Conservation (phyloP, 92 coral and sea anemone species). For the Desmophyllum pertusum region DNA sequence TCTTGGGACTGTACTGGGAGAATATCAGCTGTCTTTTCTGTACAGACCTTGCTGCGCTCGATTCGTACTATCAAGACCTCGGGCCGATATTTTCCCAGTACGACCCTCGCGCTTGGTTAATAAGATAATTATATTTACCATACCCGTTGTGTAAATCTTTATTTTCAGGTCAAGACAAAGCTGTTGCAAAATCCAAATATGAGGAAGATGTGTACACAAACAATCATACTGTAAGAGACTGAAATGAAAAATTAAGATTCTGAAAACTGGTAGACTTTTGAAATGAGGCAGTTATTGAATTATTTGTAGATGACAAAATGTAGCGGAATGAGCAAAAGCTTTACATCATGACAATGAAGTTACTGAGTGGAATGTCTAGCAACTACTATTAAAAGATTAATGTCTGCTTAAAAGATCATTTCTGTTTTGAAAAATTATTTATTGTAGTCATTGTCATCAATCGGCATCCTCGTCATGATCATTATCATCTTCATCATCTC, state of each 20-base stretch:
- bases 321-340: too few relatives aligned
- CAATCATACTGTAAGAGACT: slow-evolving; percentile 85
- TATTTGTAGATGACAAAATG: not conserved
- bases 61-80: too few relatives aligned
- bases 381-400: too few relatives aligned
- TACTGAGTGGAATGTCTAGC: too few relatives aligned
- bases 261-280: not conserved
- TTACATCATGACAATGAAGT: too few relatives aligned
- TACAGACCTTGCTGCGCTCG: too few relatives aligned
- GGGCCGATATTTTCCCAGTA: too few relatives aligned
- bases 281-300: not conserved
- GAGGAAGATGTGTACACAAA: slow-evolving; percentile 94
- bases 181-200: slow-evolving; percentile 89
- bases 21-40: too few relatives aligned
- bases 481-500: too few relatives aligned
- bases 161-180: slow-evolving; percentile 92
- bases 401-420: not conserved
- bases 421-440: not conserved
- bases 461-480: too few relatives aligned
- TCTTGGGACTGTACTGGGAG: too few relatives aligned
- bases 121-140: not conserved
- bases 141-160: not conserved
- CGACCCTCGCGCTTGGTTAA: too few relatives aligned
- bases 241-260: not conserved
- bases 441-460: not conserved